A percentile compares a stretch with the other conserved stretches of the same genome.
These are phyloP conservation scores for Chrysaora quinquecirrha DNA, from an alignment of 30 jellyfish, hydroid and myxozoan genomes.

Conservation along the genomic window DNA sequence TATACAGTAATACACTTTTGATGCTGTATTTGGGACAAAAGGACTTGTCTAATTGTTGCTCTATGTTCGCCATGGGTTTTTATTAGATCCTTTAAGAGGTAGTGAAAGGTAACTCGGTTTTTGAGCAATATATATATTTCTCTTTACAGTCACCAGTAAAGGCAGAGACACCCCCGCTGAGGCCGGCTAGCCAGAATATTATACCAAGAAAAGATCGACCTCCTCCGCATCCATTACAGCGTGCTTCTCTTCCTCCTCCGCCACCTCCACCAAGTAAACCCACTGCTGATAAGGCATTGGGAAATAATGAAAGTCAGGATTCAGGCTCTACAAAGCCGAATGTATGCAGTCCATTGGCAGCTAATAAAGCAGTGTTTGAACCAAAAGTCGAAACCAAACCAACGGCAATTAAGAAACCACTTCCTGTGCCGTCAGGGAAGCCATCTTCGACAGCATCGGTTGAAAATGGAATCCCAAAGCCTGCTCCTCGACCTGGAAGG, in stretches of 20 bases:
- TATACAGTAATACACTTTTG: too few species aligned
- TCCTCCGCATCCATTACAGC: slow-evolving; percentile 8
- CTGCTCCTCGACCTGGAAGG: slow-evolving; percentile 56
- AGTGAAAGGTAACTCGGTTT: not conserved
- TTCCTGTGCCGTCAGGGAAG: not conserved
- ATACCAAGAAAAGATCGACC: not conserved
- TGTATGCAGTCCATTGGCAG: not conserved
- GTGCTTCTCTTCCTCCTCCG: slow-evolving; percentile 38
- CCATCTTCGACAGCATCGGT: slow-evolving; percentile 14
- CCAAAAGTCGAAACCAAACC: not conserved
- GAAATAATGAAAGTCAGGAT: not conserved
- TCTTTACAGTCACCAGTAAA: slow-evolving; percentile 52
- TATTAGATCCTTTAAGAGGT: too few species aligned
- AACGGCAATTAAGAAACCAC: not conserved
- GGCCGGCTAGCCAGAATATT: not conserved
- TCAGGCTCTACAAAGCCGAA: not conserved
- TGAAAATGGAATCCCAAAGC: slow-evolving; percentile 17
- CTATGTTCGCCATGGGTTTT: too few species aligned
- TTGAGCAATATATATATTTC: not conserved
- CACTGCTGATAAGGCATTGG: not conserved
- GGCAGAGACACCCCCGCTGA: slow-evolving; percentile 55
- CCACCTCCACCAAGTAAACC: slow-evolving; percentile 23
- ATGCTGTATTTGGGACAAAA: too few species aligned
- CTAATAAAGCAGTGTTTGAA: not conserved
- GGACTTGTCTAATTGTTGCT: too few species aligned